Evolutionary conservation across 2,113 vertebrate genomes (phyloP), one percentile per base, ranked within the genome.

Genomic region (Emydura subglobosa): DNA sequence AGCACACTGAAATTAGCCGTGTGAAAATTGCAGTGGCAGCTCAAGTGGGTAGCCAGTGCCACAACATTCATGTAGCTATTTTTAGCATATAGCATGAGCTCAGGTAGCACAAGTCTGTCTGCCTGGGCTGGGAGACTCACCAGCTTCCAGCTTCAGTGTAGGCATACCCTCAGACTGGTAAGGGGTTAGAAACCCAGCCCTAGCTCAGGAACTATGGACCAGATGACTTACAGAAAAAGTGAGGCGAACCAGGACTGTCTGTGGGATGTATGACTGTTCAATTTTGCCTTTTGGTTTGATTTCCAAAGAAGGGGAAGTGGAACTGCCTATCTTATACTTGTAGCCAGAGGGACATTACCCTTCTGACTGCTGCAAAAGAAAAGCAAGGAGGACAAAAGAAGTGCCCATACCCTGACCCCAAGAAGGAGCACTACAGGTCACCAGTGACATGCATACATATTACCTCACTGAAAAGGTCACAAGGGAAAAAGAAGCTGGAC

Each of bases 401-500:
- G 25, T 10, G 57, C 57, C 57, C 25, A 29, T 59, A 27, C 27
- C 25, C 57, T 59, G 25, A 59, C 25, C 25, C 24, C 24, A 59
- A 59, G 57, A 11, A 24, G 25, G 25, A 25, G 10, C 24, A 4
- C 57, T 29, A 29, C 8, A 59, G 25, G 25, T 59, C 25, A 25
- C 27, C 25, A 27, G 25, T 5, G 57, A 29, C 25, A 27, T 59
- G 25, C 49, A 93, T 92, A 95, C 91, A 54, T 50, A 94, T 94
- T 87, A 90, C 82, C 29, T 86, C 95, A 94, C 79, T 87, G 78
- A 87, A 97, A 85, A 96, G 92, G 90, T 92, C 96, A 93, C 87
- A 93, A 96, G 95, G 97, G 82, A 98, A 90, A 87, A 97, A 97
- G 93, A 96, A 97, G 88, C 50, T 96, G 94, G 97, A 98, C 83